Base-by-base conservation (phyloP, 1,140 invertebrate species). In the Pararge aegeria region DNA sequence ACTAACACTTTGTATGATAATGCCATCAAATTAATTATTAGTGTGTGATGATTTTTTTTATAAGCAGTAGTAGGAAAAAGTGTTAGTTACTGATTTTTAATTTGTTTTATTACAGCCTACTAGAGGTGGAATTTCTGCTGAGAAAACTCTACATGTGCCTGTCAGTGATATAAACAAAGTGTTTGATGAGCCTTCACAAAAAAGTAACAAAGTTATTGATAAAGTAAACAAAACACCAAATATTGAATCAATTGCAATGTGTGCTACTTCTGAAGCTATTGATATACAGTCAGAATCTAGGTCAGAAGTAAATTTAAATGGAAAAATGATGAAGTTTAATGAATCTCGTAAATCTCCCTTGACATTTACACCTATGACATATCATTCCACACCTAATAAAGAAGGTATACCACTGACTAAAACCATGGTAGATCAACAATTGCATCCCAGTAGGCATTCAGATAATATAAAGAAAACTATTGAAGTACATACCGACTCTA, bases 391-490 rank as follows among this genome's bases (percentile, higher is more conserved):
- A 20, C 83, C 83, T 30, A 89, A 87, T 61, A 89, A 89, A 73
- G 86, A 89, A 52, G 76, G 84, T 13, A 83, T 77, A 44, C 86
- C 86, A 19, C 65, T 89, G 9, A 89, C 86, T 20, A 89, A 89
- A 66, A 87, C 75, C 3, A 89, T 89, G 84, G 84, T 89, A 5
- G 77, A 89, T 48, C 73, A 75, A 56, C 84, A 89, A 34, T 52
- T 89, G 19, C 84, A 89, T 54, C 83, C 86, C 5, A 87, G 58
- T 38, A 75, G 83, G 59, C 81, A 85, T 75, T 83, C 83, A 51
- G 86, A 89, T 67, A 85, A 83, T 73, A 64, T 80, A 10, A 89
- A 87, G 55, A 89, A 87, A 70, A 87, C 83, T 20, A 89, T 89
- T 54, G 86, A 89, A 75, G 84, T 89, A 6, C 75, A 85, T 59